These are phyloP conservation scores for Tyto alba DNA, from an alignment of 2,113 vertebrate species.

Conservation along the genomic window DNA sequence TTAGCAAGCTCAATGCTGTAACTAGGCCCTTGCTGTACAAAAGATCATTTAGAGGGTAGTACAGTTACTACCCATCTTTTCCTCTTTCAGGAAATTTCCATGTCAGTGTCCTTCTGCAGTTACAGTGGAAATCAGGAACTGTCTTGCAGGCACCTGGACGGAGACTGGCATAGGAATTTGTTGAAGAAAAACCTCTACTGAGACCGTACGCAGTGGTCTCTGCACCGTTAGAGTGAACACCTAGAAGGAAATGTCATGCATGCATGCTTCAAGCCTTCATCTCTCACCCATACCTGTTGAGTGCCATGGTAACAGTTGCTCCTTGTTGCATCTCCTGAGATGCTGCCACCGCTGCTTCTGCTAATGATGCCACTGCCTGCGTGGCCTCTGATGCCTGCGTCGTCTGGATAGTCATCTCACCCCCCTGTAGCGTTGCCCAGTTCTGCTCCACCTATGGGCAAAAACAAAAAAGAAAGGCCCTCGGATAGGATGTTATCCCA, in stretches of 20 bases:
- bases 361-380: constrained; percentile 93
- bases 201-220: fast-evolving
- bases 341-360: constrained; percentile 92
- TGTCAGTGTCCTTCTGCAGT: not conserved
- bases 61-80: not conserved
- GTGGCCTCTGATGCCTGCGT: constrained; percentile 96
- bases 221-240: fast-evolving
- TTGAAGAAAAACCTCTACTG: not conserved
- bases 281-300: constrained; percentile 86
- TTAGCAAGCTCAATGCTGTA: not conserved
- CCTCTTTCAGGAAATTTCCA: not conserved
- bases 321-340: constrained; percentile 94
- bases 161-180: fast-evolving
- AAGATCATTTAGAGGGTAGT: not conserved
- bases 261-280: not conserved
- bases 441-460: constrained; percentile 82
- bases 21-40: not conserved
- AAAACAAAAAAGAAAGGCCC: not conserved
- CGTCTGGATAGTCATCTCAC: constrained; percentile 99
- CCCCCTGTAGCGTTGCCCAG: constrained; percentile 93
- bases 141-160: not conserved
- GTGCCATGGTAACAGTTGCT: constrained; percentile 96
- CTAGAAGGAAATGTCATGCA: fast-evolving
- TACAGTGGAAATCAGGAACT: not conserved
- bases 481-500: not conserved